A percentile compares a stretch with the other conserved stretches of the same genome.
phyloP scores from a whole-genome alignment of 2,797 vertebrate species.

The Coregonus sp. region DNA sequence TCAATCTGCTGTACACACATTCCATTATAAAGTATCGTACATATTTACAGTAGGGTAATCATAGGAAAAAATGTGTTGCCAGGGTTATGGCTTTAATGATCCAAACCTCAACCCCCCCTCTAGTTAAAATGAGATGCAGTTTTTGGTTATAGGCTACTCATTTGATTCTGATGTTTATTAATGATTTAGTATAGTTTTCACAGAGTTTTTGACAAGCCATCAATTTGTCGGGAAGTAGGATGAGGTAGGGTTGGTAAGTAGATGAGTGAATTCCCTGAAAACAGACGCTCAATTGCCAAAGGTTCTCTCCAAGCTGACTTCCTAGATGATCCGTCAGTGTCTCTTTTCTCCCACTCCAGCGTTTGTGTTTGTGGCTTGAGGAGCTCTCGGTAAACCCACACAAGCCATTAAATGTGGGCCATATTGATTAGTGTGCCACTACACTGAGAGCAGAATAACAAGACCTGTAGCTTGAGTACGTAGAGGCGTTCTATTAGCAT shows the following conservation, averaged over 20 bases:
- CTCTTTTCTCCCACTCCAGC: background rate
- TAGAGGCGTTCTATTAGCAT: conserved; percentile 27
- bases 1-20: conserved; percentile 24
- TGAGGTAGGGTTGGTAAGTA: background rate
- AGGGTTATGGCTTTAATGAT: background rate
- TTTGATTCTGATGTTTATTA: conserved; percentile 25
- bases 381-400: conserved; percentile 1
- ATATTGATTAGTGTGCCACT: conserved; percentile 20
- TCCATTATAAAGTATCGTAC: conserved; percentile 16
- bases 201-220: background rate
- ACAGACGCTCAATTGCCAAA: background rate
- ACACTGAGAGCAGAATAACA: conserved; percentile 11
- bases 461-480: conserved; percentile 10
- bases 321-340: background rate
- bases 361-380: background rate
- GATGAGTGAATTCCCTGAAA: background rate
- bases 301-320: background rate
- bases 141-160: background rate
- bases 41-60: background rate
- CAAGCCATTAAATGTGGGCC: conserved; percentile 20
- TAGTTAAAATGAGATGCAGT: background rate
- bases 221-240: background rate
- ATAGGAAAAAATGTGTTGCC: background rate
- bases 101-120: background rate
- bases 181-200: conserved; percentile 17